phyloP scores from a whole-genome alignment of 2,797 vertebrate genomes.

The Typhlichthys subterraneus region DNA sequence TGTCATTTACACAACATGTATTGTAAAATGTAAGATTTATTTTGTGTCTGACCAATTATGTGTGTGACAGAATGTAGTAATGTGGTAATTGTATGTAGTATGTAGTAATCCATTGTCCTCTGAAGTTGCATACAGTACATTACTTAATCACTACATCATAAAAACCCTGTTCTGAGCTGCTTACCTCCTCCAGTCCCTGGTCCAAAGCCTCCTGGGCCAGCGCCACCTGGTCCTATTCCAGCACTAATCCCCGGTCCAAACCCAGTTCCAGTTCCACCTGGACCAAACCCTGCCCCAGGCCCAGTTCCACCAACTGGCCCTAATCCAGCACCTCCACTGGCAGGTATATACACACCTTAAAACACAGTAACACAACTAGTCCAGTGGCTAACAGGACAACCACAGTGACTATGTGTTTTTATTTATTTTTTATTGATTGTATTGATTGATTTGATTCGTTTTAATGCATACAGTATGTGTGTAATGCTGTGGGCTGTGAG shows the following conservation, averaged over 20 bases:
- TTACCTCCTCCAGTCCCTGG: conserved; percentile 60
- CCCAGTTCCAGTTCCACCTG: conserved; percentile 48
- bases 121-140: too few relatives aligned
- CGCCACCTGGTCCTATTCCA: conserved; percentile 46
- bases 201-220: conserved; percentile 61
- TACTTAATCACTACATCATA: not conserved
- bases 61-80: conserved; percentile 9
- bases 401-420: not conserved
- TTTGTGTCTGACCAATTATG: not conserved
- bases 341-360: conserved; percentile 75
- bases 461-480: conserved; percentile 6
- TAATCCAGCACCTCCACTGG: conserved; percentile 61
- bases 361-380: conserved; percentile 16
- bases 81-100: conserved; percentile 4
- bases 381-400: not conserved
- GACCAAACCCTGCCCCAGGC: conserved; percentile 46
- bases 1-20: conserved; percentile 29
- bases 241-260: conserved; percentile 31
- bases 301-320: conserved; percentile 39
- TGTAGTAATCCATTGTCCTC: not conserved
- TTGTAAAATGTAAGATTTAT: conserved; percentile 9
- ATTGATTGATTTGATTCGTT: not conserved
- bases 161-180: not conserved
- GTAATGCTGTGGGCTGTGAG: not conserved
- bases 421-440: not conserved